phyloP scores from a whole-genome alignment of 2,888 invertebrate species.

The Hypercompe scribonia region DNA sequence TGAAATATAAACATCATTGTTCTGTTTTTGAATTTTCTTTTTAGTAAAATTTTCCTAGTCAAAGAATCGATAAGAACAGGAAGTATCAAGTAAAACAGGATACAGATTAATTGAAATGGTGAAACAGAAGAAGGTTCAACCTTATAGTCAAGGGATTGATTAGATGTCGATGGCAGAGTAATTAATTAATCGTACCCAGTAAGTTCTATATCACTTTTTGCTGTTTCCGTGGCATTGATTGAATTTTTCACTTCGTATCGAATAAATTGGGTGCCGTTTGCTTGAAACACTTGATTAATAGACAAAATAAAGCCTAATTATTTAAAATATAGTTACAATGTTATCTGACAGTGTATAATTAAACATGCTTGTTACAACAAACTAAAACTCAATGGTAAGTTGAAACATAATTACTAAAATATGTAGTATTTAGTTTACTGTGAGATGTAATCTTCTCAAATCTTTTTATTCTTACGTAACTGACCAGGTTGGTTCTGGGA shows the following conservation, averaged over 20 bases:
- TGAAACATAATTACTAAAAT: background rate
- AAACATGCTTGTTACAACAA: background rate
- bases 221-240: slow-evolving; percentile 59
- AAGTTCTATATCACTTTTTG: slow-evolving; percentile 66
- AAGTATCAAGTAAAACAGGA: slow-evolving; percentile 50
- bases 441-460: background rate
- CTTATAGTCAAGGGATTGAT: slow-evolving; percentile 64
- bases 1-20: background rate
- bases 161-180: slow-evolving; percentile 60
- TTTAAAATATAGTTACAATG: background rate
- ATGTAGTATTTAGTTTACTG: background rate
- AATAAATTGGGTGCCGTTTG: background rate
- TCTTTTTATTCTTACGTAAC: background rate
- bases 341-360: background rate
- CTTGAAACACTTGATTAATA: background rate
- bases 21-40: background rate
- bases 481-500: background rate
- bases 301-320: background rate
- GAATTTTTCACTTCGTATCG: slow-evolving; percentile 52
- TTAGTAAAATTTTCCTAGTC: slow-evolving; percentile 23
- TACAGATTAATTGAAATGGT: slow-evolving; percentile 54
- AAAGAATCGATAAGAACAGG: slow-evolving; percentile 34
- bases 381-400: background rate
- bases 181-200: slow-evolving; percentile 69
- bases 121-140: slow-evolving; percentile 55